Conservation (phyloP, 2,113 vertebrate genomes). For the Xerus inauris region DNA sequence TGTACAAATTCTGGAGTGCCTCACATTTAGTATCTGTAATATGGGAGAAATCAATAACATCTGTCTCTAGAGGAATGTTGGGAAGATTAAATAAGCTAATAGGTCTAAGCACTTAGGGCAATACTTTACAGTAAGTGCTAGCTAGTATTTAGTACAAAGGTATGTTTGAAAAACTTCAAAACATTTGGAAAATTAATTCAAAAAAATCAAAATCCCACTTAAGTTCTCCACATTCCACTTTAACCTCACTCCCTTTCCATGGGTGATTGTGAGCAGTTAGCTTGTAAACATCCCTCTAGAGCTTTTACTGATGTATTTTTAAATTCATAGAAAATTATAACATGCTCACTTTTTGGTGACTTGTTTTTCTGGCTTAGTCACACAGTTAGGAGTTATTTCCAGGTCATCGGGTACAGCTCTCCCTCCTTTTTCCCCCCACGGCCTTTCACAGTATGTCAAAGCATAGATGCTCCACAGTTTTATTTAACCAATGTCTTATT, state of each 20-base stretch:
- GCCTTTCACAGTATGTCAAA: not conserved
- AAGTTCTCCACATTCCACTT: not conserved
- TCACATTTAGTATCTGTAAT: not conserved
- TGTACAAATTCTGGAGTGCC: not conserved
- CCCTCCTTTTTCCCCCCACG: not conserved
- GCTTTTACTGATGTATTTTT: not conserved
- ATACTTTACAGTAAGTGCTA: not conserved
- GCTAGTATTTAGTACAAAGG: not conserved
- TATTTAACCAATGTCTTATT: not conserved
- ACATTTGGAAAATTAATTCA: not conserved
- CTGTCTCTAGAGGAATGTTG: not conserved
- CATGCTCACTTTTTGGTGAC: not conserved
- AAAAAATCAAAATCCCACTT: constrained; percentile 24
- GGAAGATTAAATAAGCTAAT: not conserved
- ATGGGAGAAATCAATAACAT: not conserved
- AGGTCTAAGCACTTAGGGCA: not conserved
- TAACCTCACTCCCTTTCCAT: not conserved
- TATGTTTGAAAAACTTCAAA: not conserved
- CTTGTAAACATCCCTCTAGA: not conserved
- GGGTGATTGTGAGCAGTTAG: not conserved
- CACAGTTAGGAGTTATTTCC: not conserved
- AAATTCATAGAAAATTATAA: not conserved
- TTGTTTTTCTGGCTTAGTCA: not conserved
- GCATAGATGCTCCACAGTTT: not conserved
- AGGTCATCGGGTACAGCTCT: not conserved